Base-by-base conservation (phyloP, 2,797 vertebrate species). In the Lateolabrax maculatus region DNA sequence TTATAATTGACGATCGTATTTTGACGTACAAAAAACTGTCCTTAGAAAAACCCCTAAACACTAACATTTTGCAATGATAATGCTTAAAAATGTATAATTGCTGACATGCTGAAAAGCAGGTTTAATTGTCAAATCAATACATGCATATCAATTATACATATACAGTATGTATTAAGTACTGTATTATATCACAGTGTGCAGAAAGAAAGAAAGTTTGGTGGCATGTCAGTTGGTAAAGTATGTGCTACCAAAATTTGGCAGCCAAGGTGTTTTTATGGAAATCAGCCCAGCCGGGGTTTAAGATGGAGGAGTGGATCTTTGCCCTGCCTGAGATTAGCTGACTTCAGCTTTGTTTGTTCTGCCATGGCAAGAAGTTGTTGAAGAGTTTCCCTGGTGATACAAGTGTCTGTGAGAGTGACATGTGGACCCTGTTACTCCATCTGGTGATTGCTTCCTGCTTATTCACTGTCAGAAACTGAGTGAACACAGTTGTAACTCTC, bases 391-490 rank as follows among this genome's bases (percentile, higher is more conserved):
- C 71, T 57, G 68, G 60, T 75, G 78, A 75, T 61, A 19, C 57
- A 51, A 71, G 64, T 55, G 65, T 67, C 65, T 71, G 79, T 86
- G 80, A 77, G 80, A 72, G 46, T 71, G 86, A 88, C 80, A 69
- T 44, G 71, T 74, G 37, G 79, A 62, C 49, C 29, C 48, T 34
- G 19, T 49, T 58, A 15, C 41, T 72, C 58, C 37, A 29, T 1
- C 72, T 23, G 61, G 37, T 69, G 78, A 85, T 70, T 76, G 66
- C 53, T 80, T 75, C 57, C 65, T 55, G 49, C 68, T 55, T 68
- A 56, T 74, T 79, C 31, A 60, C 58, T 12, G 19, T 58, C 46
- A 65, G 23, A 41, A 56, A 29, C 25, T 44, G 36, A 31, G 61
- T 15, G 44, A 66, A 62, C 34, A 11, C 8, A 36, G 48, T 25